Evolutionary conservation across 2,888 invertebrate genomes (phyloP), one percentile per base, ranked within the genome.

Genomic region (Spialia ferax): DNA sequence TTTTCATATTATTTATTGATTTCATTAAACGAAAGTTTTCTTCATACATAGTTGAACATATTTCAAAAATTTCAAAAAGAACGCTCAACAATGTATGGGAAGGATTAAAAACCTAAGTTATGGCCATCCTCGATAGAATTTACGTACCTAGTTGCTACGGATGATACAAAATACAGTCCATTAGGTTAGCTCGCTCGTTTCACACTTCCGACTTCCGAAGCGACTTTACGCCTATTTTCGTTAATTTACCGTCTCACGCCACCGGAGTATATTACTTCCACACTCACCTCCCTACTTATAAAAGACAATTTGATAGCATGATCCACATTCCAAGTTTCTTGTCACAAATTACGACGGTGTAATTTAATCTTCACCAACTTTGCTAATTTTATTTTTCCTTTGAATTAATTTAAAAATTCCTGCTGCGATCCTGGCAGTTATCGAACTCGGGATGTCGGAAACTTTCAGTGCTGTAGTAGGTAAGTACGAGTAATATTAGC

Each of bases 401-500:
- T 88, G 86, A 91, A 91, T 91, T 90, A 90, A 91, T 91, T 91
- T 89, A 88, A 91, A 89, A 91, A 91, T 91, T 91, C 90, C 86
- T 83, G 79, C 85, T 78, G 84, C 84, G 86, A 87, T 86, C 85
- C 85, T 76, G 81, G 85, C 89, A 88, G 88, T 91, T 91, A 90
- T 91, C 83, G 89, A 91, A 89, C 84, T 89, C 74, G 79, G 73
- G 78, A 83, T 81, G 85, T 84, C 81, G 82, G 77, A 83, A 91
- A 91, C 87, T 91, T 90, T 88, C 81, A 83, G 82, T 83, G 84
- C 88, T 88, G 86, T 70, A 70, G 87, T n/a, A n/a, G n/a, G n/a
- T n/a, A n/a, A n/a, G n/a, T n/a, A n/a, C n/a, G n/a, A n/a, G n/a
- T 89, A 85, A 88, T 89, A 86, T 87, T 86, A 83, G 82, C 82